These are phyloP conservation scores for Drosophila ezoana DNA, from an alignment of 2,888 invertebrate genomes.

Conservation along the genomic window DNA sequence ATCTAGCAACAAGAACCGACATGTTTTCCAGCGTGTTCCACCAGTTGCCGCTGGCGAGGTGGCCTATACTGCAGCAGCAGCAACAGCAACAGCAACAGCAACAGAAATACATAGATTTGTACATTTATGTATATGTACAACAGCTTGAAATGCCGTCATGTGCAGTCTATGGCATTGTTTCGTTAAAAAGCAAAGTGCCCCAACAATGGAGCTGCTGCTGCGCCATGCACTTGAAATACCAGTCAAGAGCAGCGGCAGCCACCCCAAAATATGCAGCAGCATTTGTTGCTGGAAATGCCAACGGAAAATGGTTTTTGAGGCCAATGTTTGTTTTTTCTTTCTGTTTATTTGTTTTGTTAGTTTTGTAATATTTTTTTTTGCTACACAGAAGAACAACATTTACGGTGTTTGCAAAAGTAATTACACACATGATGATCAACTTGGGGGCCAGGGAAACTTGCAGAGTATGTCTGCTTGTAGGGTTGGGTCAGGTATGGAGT, in stretches of 20 bases:
- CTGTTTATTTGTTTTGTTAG: slow-evolving; percentile 40
- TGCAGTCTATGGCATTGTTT: slow-evolving; percentile 67
- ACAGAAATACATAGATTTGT: slow-evolving; percentile 9
- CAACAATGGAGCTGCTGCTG: slow-evolving; percentile 44
- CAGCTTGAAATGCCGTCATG: slow-evolving; percentile 64
- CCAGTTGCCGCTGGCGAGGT: slow-evolving; percentile 17
- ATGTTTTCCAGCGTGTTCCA: slow-evolving; percentile 25
- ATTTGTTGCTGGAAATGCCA: slow-evolving; percentile 11
- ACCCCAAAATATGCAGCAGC: slow-evolving; percentile 35
- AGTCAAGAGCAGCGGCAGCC: slow-evolving; percentile 53
- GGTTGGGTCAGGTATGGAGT: background rate
- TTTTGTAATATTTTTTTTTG: slow-evolving; percentile 4
- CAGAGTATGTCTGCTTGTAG: background rate
- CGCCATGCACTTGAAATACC: slow-evolving; percentile 69
- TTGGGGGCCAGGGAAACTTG: background rate
- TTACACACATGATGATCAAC: slow-evolving; percentile 55
- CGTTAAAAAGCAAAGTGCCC: slow-evolving; percentile 31
- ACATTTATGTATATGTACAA: slow-evolving; percentile 15
- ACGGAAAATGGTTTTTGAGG: slow-evolving; percentile 23
- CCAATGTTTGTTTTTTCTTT: slow-evolving; percentile 15
- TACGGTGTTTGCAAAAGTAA: slow-evolving; percentile 61
- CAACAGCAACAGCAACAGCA: slow-evolving; percentile 24
- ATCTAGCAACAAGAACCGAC: slow-evolving; percentile 13
- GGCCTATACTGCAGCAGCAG: slow-evolving; percentile 18
- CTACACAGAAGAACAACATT: slow-evolving; percentile 35